Evolutionary conservation across 2,113 vertebrate genomes (phyloP).

Genomic region (Megaptera novaeangliae): DNA sequence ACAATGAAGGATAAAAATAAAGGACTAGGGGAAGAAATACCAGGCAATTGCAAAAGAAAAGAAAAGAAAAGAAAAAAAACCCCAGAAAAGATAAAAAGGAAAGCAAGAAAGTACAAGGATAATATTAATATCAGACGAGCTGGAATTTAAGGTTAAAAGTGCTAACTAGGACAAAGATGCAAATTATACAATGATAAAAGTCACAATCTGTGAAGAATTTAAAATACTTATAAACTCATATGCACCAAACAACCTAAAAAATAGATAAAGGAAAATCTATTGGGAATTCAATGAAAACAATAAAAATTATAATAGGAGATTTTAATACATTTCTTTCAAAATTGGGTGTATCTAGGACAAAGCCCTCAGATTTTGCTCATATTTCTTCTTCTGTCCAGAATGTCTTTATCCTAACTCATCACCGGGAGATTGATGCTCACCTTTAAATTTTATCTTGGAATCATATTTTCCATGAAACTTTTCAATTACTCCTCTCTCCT

Average conservation of each 20-base stretch:
- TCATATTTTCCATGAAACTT: background rate
- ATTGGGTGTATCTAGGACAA: background rate
- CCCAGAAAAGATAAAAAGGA: background rate
- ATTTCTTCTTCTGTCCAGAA: background rate
- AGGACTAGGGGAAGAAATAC: background rate
- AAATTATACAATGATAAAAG: background rate
- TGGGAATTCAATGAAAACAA: background rate
- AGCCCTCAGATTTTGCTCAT: background rate
- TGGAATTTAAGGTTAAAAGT: background rate
- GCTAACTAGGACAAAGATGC: background rate
- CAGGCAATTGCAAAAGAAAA: background rate
- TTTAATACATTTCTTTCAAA: background rate
- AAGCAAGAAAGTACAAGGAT: background rate
- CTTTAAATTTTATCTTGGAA: background rate
- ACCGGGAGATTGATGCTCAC: background rate
- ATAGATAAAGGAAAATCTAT: background rate
- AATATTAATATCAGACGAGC: background rate
- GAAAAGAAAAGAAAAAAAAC: background rate
- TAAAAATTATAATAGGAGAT: background rate
- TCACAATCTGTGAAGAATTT: background rate
- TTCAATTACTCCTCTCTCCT: background rate
- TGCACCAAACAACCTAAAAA: background rate
- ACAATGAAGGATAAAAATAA: conserved; percentile 2
- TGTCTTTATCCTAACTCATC: background rate
- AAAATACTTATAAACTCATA: background rate